These are phyloP conservation scores for Muscicapa comitata DNA, from an alignment of 2,797 vertebrate genomes.

Conservation along the genomic window DNA sequence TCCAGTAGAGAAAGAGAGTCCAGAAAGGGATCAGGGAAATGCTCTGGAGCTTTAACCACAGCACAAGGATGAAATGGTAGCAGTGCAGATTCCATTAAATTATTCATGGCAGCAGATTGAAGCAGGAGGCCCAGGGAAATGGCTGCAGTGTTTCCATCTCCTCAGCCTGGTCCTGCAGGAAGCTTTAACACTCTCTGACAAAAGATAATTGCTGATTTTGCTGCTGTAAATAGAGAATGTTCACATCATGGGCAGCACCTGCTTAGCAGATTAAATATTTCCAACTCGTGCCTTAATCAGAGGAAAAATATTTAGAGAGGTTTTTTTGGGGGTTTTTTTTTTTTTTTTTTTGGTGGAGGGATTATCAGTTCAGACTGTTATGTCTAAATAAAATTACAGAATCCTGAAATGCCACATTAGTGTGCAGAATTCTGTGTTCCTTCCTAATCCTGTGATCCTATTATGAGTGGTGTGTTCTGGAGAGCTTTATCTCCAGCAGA, in stretches of 20 bases:
- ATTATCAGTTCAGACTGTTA: neutral
- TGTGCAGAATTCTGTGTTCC: neutral
- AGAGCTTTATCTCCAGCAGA: neutral
- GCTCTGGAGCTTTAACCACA: neutral
- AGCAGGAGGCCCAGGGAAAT: neutral
- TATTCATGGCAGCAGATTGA: slow-evolving; percentile 51
- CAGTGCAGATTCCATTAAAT: neutral
- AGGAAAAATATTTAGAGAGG: neutral
- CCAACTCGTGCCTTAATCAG: neutral
- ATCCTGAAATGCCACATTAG: neutral
- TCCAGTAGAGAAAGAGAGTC: neutral
- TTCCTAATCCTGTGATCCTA: slow-evolving; percentile 32
- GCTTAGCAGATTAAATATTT: neutral
- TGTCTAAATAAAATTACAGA: neutral
- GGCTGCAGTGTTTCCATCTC: neutral
- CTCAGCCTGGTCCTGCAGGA: neutral
- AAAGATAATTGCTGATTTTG: neutral
- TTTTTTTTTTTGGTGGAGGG: neutral
- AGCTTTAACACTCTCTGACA: neutral
- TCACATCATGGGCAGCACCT: neutral
- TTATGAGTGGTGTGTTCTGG: neutral
- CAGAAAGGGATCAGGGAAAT: neutral
- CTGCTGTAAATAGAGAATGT: neutral
- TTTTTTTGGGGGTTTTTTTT: neutral
- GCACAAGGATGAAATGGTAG: neutral